These are phyloP conservation scores for Takifugu flavidus DNA, from an alignment of 2,113 vertebrate species.

Conservation along the genomic window DNA sequence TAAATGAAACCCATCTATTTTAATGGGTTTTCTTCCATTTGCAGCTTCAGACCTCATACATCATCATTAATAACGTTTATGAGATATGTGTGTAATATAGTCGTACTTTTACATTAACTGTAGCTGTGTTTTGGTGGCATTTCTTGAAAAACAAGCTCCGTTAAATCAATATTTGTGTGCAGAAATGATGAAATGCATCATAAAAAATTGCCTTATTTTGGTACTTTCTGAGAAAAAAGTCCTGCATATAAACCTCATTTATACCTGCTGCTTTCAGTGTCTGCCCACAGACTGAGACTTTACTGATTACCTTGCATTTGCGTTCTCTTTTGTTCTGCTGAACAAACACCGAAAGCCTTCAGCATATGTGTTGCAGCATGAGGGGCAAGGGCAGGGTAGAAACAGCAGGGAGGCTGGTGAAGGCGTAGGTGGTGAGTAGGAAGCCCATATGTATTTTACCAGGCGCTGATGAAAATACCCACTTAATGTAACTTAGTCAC, in stretches of 20 bases:
- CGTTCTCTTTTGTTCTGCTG: conserved; percentile 36
- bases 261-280: conserved; percentile 44
- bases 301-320: conserved; percentile 20
- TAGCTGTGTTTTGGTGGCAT: no score
- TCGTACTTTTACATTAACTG: not conserved
- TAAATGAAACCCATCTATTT: no score
- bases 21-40: no score
- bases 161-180: no score
- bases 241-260: conserved; percentile 48
- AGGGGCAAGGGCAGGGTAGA: conserved; percentile 48
- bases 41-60: no score
- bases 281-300: conserved; percentile 25
- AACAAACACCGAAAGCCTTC: conserved; percentile 28
- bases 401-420: conserved; percentile 64
- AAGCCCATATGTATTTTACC: conserved; percentile 65
- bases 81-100: no score
- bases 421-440: conserved; percentile 66
- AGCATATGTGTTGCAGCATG: conserved; percentile 32
- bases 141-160: no score
- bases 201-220: conserved; percentile 11
- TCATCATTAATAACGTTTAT: no score
- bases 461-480: conserved; percentile 44
- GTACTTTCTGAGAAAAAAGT: conserved; percentile 13
- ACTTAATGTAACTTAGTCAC: conserved; percentile 28
- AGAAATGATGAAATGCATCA: no score